phyloP scores from a whole-genome alignment of 2,797 vertebrate species.

The Benthosema pterotum region DNA sequence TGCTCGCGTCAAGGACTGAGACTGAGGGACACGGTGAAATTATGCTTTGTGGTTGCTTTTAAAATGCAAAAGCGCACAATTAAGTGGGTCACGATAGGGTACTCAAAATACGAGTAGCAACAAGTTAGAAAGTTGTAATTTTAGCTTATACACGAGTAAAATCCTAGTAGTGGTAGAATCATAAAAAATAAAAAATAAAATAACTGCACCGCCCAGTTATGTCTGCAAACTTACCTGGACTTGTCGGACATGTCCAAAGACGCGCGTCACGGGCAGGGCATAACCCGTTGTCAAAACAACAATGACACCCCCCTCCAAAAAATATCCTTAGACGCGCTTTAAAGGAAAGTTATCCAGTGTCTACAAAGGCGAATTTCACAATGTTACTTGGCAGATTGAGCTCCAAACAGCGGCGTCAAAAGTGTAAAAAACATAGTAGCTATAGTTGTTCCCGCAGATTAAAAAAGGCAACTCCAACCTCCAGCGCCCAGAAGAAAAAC shows the following conservation, averaged over 20 bases:
- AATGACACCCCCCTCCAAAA: conserved; percentile 11
- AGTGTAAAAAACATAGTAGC: neutral
- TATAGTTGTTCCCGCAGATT: neutral
- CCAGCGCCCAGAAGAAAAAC: neutral
- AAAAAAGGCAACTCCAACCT: neutral
- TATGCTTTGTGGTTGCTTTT: too few relatives aligned
- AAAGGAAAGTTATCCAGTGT: neutral
- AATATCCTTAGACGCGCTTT: neutral
- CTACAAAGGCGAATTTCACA: too few relatives aligned
- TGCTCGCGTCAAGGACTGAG: too few relatives aligned
- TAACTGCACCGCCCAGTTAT: neutral
- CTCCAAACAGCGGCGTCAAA: neutral
- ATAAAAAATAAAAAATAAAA: too few relatives aligned
- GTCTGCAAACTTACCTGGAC: conserved; percentile 49
- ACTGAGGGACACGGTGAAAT: too few relatives aligned
- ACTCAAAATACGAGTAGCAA: too few relatives aligned
- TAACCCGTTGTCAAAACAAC: conserved; percentile 20
- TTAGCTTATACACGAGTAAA: too few relatives aligned
- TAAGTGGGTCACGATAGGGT: too few relatives aligned
- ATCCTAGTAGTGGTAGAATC: too few relatives aligned
- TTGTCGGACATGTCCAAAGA: conserved; percentile 34
- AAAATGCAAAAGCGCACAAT: too few relatives aligned
- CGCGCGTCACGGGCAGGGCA: conserved; percentile 24
- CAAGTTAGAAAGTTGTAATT: too few relatives aligned
- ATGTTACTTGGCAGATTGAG: too few relatives aligned